phyloP scores from a whole-genome alignment of 2,888 invertebrate species.

The Agrotis segetum region DNA sequence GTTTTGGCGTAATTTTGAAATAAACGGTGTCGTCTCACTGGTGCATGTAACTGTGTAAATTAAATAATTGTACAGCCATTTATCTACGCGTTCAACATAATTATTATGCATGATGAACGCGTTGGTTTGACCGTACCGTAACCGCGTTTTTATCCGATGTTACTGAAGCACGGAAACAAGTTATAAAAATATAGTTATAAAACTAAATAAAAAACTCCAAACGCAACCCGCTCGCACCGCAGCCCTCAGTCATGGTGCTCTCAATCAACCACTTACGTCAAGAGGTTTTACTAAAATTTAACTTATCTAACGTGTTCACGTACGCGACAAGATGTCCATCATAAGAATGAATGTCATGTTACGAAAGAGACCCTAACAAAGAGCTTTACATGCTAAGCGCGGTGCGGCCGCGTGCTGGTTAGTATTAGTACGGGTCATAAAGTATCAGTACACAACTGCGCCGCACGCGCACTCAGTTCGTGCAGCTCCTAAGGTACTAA shows the following conservation, averaged over 20 bases:
- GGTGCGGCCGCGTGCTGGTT: neutral
- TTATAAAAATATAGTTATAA: constrained; percentile 83
- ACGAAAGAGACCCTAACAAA: constrained; percentile 13
- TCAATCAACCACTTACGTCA: constrained; percentile 63
- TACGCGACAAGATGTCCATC: constrained; percentile 63
- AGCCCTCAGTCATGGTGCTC: constrained; percentile 81
- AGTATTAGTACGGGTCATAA: neutral
- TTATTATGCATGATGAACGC: neutral
- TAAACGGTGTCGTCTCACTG: constrained; percentile 30
- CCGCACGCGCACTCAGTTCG: neutral
- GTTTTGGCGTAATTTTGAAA: constrained; percentile 45
- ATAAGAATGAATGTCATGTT: constrained; percentile 46
- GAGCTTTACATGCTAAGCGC: neutral
- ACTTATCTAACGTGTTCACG: constrained; percentile 66
- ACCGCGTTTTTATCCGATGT: constrained; percentile 68
- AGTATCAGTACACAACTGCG: neutral
- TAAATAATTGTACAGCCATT: constrained; percentile 18
- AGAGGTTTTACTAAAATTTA: constrained; percentile 74
- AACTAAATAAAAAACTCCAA: constrained; percentile 85
- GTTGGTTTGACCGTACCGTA: constrained; percentile 4
- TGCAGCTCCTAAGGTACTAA: constrained; percentile 32
- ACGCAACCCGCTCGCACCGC: constrained; percentile 74
- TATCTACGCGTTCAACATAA: neutral
- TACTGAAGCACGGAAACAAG: constrained; percentile 81
- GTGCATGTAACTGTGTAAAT: constrained; percentile 43